A percentile compares a stretch with the other conserved stretches of the same genome.
phyloP scores from a whole-genome alignment of 1,140 invertebrate species.

The Tetranychus urticae region DNA sequence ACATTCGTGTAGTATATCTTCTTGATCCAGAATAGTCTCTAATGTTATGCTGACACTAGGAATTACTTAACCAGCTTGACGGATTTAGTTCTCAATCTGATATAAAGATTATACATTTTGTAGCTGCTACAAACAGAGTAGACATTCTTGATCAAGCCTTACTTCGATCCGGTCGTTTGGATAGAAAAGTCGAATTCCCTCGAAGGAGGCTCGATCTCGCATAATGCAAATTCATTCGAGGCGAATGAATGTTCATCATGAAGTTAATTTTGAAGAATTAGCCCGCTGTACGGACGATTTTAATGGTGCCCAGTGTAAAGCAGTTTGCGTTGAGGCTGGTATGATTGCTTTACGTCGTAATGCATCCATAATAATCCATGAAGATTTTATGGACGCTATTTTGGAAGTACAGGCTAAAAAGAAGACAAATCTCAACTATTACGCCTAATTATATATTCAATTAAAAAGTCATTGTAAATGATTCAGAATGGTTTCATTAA shows the following conservation, averaged over 20 bases:
- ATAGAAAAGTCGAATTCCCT: constrained; percentile 98
- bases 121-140: constrained; percentile 98
- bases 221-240: constrained; percentile 60
- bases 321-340: constrained; percentile 93
- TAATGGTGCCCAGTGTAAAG: no score
- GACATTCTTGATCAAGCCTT: constrained; percentile 95
- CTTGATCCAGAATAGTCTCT: constrained; percentile 68
- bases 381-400: constrained; percentile 99
- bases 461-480: no score
- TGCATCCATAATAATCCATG: constrained; percentile 77
- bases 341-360: constrained; percentile 95
- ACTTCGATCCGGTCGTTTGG: constrained; percentile 80
- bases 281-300: no score
- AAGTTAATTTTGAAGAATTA: constrained; percentile 98
- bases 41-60: no score
- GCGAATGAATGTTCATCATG: constrained; percentile 99
- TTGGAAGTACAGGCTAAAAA: constrained; percentile 99
- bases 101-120: constrained; percentile 99
- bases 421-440: constrained; percentile 98
- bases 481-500: no score
- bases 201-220: constrained; percentile 88
- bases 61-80: constrained; percentile 98
- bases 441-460: constrained; percentile 41
- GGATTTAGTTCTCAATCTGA: constrained; percentile 99
- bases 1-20: constrained; percentile 84